Evolutionary conservation across 2,113 vertebrate genomes (phyloP).

Genomic region (Sapayoa aenigma): DNA sequence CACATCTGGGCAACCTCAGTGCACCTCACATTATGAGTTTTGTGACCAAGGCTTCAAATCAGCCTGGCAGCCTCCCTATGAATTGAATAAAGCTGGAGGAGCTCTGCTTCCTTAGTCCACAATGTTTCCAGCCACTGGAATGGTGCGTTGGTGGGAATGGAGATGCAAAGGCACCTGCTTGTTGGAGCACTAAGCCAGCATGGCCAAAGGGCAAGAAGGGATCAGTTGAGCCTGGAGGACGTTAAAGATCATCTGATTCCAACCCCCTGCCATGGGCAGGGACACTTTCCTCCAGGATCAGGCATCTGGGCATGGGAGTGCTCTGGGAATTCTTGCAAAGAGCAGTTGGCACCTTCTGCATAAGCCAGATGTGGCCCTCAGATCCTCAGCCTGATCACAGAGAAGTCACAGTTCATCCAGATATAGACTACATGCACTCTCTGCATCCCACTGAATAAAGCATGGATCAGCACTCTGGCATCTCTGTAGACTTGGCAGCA

Average conservation of each 20-base stretch:
- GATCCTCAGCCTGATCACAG: not conserved
- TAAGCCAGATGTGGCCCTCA: not conserved
- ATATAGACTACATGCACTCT: not conserved
- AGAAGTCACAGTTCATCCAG: not conserved
- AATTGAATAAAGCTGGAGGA: not conserved
- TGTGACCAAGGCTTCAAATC: not conserved
- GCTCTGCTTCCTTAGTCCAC: not conserved
- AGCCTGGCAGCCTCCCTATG: not conserved
- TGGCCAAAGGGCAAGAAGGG: not conserved
- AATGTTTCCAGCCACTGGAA: not conserved
- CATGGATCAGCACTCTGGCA: not conserved
- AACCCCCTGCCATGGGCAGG: not conserved
- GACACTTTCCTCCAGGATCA: not conserved
- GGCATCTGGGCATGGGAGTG: rapidly evolving
- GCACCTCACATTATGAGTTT: not conserved
- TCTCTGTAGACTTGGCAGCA: not conserved
- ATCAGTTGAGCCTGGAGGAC: not conserved
- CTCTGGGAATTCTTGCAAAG: not conserved
- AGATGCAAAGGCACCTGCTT: not conserved
- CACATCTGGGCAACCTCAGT: not conserved
- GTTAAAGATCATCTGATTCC: not conserved
- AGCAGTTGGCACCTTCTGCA: not conserved
- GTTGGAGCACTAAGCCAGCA: not conserved
- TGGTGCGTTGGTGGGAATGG: not conserved
- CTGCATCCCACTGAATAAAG: not conserved